Evolutionary conservation across 2,888 invertebrate genomes (phyloP), one percentile per base, ranked within the genome.

Genomic region (Sesia bembeciformis): DNA sequence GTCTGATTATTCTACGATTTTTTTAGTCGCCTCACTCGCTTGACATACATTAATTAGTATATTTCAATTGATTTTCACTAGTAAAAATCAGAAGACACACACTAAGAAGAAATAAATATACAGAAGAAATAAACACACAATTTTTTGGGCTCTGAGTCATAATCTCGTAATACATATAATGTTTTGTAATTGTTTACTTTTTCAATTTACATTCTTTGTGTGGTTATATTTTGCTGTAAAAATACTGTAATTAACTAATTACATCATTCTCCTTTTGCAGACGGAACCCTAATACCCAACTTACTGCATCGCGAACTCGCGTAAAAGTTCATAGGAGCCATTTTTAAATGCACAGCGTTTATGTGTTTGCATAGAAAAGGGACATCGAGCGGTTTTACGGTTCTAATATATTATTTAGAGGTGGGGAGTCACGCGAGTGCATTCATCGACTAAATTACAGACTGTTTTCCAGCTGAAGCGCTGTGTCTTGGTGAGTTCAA

Each of bases 401-500:
- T n/a, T n/a, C 71, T 78, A 74, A 79, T 81, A 72, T 78, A 79
- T 80, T 78, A 81, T 81, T 80, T 74, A 78, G 69, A 72, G 63
- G 54, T 60, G 51, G 41, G 56, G 54, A 57, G 68, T 65, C 74
- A 74, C 75, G 75, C 74, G 66, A 75, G 52, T 60, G 61, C 62
- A 60, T 60, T 63, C 60, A 61, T 59, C 54, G 62, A 58, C 56
- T 53, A 62, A 66, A 63, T 62, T 60, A 60, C 62, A 63, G 46
- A 46, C 46, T 4, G 0, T 8, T 46, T 46, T 46, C 46, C 46
- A n/a, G 23, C 46, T 8, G 23, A 23, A 23, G 23, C 23, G 1
- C 23, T 23, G 23, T 23, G 23, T 23, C 23, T 23, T 23, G 1
- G 23, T 2, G 23, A 23, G 23, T 23, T 23, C 23, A 23, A 23